phyloP scores from a whole-genome alignment of 2,888 invertebrate species.

The Nematopogon swammerdamellus region DNA sequence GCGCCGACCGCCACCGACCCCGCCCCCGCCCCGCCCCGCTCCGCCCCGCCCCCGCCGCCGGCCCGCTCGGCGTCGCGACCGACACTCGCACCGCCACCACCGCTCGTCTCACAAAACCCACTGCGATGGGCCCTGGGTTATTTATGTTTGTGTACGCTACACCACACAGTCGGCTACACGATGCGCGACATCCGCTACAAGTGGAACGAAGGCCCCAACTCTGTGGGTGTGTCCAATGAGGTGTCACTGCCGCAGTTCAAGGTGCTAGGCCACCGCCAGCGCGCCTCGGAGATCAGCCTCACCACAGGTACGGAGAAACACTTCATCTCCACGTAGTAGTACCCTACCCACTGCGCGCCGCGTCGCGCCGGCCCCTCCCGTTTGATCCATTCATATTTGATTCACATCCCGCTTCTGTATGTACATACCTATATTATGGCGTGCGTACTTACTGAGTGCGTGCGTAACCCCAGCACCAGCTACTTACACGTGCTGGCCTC shows the following conservation, averaged over 20 bases:
- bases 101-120: slow-evolving; percentile 52
- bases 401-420: neutral
- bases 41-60: slow-evolving; percentile 43
- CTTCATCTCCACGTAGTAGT: slow-evolving; percentile 4
- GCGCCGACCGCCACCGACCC: slow-evolving; percentile 2
- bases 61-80: slow-evolving; percentile 48
- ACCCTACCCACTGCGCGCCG: no score
- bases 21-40: slow-evolving; percentile 2
- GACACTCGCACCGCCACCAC: slow-evolving; percentile 46
- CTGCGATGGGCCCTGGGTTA: slow-evolving; percentile 53
- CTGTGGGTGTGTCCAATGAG: slow-evolving; percentile 93
- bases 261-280: slow-evolving; percentile 94
- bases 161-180: slow-evolving; percentile 88
- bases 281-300: slow-evolving; percentile 93
- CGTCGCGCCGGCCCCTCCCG: no score
- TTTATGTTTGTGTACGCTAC: slow-evolving; percentile 52
- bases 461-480: no score
- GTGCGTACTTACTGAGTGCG: no score
- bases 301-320: slow-evolving; percentile 85
- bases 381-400: neutral
- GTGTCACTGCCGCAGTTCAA: slow-evolving; percentile 97
- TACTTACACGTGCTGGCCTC: no score
- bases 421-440: no score
- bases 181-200: slow-evolving; percentile 97
- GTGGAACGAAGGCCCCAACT: slow-evolving; percentile 94